Evolutionary conservation across 2,888 invertebrate species (phyloP).

Genomic region (Crossocerus cetratus): DNA sequence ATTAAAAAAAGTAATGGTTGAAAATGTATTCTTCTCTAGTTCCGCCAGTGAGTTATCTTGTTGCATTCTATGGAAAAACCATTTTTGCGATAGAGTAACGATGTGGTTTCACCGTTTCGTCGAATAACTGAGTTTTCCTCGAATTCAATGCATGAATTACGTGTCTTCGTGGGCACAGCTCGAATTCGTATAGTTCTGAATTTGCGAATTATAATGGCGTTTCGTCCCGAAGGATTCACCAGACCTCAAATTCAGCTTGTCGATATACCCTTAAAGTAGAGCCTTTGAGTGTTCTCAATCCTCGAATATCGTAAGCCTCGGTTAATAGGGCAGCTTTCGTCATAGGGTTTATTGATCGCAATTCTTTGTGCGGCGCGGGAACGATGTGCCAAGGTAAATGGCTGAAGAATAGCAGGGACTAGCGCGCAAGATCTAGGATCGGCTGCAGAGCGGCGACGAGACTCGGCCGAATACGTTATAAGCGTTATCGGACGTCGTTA

Average conservation of each 20-base stretch:
- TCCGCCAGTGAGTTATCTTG: too few species aligned
- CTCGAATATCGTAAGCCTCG: neutral
- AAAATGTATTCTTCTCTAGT: too few species aligned
- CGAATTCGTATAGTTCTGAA: too few species aligned
- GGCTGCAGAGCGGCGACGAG: too few species aligned
- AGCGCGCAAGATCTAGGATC: neutral
- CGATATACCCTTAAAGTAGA: neutral
- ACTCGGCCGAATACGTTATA: slow-evolving; percentile 37
- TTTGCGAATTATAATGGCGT: neutral
- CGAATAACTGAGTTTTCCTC: neutral
- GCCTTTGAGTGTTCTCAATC: neutral
- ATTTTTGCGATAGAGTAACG: too few species aligned
- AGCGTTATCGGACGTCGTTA: slow-evolving; percentile 39
- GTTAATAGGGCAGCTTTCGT: neutral
- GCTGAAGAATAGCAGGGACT: neutral
- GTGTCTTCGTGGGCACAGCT: too few species aligned
- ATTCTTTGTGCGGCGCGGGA: neutral
- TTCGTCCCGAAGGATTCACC: neutral
- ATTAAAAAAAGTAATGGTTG: too few species aligned
- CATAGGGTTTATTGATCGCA: slow-evolving; percentile 5
- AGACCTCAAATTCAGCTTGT: neutral
- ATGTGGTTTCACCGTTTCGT: neutral
- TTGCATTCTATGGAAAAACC: too few species aligned
- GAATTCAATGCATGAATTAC: too few species aligned
- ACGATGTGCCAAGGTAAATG: neutral